A percentile compares a stretch with the other conserved stretches of the same genome.
These are phyloP conservation scores for Galaxias olidus DNA, from an alignment of 2,797 vertebrate genomes.

Conservation along the genomic window DNA sequence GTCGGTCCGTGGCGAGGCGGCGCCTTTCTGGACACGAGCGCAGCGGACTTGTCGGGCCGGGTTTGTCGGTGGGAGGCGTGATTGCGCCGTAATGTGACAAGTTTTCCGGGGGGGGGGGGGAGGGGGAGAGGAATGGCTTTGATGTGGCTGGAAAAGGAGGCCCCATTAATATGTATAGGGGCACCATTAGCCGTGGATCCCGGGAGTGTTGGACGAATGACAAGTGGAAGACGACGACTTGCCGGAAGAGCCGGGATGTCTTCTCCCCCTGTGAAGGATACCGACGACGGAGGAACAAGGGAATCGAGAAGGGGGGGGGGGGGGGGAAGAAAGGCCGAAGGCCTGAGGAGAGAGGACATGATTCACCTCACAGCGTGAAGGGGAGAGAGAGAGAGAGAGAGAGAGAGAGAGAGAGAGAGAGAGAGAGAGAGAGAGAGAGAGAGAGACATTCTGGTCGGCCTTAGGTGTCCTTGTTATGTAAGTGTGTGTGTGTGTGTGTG, in stretches of 20 bases:
- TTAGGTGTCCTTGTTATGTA: constrained; percentile 39
- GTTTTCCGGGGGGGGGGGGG: constrained; percentile 57
- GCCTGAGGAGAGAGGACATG: background rate
- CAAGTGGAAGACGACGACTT: constrained; percentile 31
- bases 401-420: constrained; percentile 30
- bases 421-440: constrained; percentile 19
- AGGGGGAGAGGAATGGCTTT: constrained; percentile 62
- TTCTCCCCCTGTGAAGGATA: constrained; percentile 3
- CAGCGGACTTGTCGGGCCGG: constrained; percentile 58
- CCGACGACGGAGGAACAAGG: too few relatives aligned
- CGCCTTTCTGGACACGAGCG: constrained; percentile 57
- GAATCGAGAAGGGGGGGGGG: background rate
- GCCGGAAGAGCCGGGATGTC: background rate
- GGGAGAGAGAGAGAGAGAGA: background rate
- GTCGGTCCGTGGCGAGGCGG: constrained; percentile 54
- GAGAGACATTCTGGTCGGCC: constrained; percentile 25
- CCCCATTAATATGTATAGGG: constrained; percentile 71
- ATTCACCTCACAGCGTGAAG: background rate
- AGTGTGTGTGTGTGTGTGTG: background rate
- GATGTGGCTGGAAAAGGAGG: constrained; percentile 62
- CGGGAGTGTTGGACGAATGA: constrained; percentile 59
- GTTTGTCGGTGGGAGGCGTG: constrained; percentile 62
- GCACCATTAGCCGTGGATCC: constrained; percentile 56
- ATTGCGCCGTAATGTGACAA: constrained; percentile 65
- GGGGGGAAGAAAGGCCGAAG: background rate